A percentile compares a stretch with the other conserved stretches of the same genome.
phyloP scores from a whole-genome alignment of 1,140 invertebrate genomes.

The Mycetomoellerius zeteki region DNA sequence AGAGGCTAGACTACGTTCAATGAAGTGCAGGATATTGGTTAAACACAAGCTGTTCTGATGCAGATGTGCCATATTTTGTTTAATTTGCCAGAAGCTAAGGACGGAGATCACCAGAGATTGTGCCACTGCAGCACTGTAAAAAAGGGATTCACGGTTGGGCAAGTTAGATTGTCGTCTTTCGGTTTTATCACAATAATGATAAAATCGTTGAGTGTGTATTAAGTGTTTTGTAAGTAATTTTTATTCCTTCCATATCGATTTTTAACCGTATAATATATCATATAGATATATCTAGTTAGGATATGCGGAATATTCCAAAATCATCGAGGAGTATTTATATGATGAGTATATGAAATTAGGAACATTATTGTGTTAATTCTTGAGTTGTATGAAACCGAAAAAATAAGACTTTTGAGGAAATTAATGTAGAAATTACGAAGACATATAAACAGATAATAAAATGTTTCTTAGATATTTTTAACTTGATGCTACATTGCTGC shows the following conservation, averaged over 20 bases:
- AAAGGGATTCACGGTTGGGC: background rate
- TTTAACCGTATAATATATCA: background rate
- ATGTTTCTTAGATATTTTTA: background rate
- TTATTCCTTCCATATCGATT: background rate
- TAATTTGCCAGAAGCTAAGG: background rate
- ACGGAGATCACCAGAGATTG: background rate
- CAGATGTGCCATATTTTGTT: constrained; percentile 29
- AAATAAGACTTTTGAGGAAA: background rate
- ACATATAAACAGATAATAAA: background rate
- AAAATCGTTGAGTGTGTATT: background rate
- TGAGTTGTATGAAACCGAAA: background rate
- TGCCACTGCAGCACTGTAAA: background rate
- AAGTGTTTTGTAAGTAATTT: background rate
- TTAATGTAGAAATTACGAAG: background rate
- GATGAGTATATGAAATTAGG: background rate
- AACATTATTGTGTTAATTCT: background rate
- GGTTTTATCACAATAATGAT: background rate
- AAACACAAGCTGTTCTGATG: constrained; percentile 31
- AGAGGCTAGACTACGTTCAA: constrained; percentile 46
- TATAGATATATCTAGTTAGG: background rate
- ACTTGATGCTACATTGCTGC: background rate
- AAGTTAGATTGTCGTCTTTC: background rate
- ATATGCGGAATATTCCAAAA: background rate
- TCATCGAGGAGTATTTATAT: background rate
- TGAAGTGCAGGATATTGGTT: constrained; percentile 43